Evolutionary conservation across 2,888 invertebrate genomes (phyloP).

Genomic region (Pachycephus smyrnensis): DNA sequence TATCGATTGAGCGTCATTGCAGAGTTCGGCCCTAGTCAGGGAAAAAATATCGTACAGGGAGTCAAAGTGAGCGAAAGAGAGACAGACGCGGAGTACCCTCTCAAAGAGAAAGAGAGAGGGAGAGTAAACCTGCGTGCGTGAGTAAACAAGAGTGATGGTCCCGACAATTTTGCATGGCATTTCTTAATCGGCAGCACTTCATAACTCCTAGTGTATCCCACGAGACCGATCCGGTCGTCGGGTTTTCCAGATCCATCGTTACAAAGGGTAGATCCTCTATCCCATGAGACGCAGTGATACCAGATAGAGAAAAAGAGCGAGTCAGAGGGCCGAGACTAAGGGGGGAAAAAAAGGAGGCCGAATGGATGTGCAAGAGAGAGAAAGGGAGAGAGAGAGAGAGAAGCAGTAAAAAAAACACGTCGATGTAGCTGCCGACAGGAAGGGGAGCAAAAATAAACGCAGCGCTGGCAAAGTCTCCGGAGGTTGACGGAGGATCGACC

Average conservation of each 20-base stretch:
- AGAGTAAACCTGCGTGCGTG: conserved; percentile 14
- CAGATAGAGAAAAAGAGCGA: neutral
- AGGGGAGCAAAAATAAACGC: neutral
- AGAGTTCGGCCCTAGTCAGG: neutral
- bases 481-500: neutral
- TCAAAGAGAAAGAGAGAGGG: conserved; percentile 7
- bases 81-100: neutral
- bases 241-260: neutral
- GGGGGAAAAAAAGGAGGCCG: neutral
- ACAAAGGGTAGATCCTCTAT: neutral
- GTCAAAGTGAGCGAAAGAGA: neutral
- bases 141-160: conserved; percentile 9
- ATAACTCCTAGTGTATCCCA: neutral
- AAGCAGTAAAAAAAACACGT: neutral
- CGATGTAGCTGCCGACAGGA: neutral
- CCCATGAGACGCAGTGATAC: neutral
- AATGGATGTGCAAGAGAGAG: neutral
- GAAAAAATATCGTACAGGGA: neutral
- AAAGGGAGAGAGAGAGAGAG: neutral
- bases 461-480: neutral
- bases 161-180: neutral
- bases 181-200: neutral
- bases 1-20: neutral
- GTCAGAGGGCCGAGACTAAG: neutral
- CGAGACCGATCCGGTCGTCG: neutral